These are phyloP conservation scores for Reticulitermes speratus DNA, from an alignment of 1,140 invertebrate species.

Conservation along the genomic window DNA sequence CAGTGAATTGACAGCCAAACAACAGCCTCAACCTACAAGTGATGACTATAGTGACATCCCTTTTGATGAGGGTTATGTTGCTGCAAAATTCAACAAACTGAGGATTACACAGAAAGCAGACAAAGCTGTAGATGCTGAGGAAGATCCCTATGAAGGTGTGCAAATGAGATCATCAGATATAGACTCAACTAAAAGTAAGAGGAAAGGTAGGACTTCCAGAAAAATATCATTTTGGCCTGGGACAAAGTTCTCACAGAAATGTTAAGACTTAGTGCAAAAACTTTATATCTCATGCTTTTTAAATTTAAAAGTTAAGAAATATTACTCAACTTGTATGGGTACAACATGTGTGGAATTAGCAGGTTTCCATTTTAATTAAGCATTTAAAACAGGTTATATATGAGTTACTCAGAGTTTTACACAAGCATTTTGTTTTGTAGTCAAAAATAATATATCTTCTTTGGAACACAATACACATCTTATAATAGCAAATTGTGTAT, in stretches of 20 bases:
- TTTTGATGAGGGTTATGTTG: conserved; percentile 24
- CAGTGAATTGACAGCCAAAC: not conserved
- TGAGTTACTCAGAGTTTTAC: not conserved
- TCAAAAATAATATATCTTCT: not conserved
- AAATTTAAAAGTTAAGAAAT: not conserved
- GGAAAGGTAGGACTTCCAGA: conserved; percentile 67
- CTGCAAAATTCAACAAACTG: conserved; percentile 31
- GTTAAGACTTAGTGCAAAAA: conserved; percentile 19
- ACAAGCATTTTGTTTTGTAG: not conserved
- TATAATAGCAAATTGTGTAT: not conserved
- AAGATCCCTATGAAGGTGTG: conserved; percentile 26
- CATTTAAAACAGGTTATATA: not conserved
- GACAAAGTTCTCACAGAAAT: conserved; percentile 55
- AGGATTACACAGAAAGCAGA: conserved; percentile 21
- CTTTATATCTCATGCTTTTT: not conserved
- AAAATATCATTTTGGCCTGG: conserved; percentile 73
- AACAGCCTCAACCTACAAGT: conserved; percentile 1
- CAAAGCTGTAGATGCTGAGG: not conserved
- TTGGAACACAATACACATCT: not conserved
- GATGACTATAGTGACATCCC: conserved; percentile 30
- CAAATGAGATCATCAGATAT: conserved; percentile 21
- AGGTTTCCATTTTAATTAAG: not conserved
- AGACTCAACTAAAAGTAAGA: conserved; percentile 41
- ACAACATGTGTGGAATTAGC: not conserved
- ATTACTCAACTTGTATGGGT: not conserved